These are phyloP conservation scores for Gallinago paraguaiae DNA, from an alignment of 2,113 vertebrate genomes.

Conservation along the genomic window DNA sequence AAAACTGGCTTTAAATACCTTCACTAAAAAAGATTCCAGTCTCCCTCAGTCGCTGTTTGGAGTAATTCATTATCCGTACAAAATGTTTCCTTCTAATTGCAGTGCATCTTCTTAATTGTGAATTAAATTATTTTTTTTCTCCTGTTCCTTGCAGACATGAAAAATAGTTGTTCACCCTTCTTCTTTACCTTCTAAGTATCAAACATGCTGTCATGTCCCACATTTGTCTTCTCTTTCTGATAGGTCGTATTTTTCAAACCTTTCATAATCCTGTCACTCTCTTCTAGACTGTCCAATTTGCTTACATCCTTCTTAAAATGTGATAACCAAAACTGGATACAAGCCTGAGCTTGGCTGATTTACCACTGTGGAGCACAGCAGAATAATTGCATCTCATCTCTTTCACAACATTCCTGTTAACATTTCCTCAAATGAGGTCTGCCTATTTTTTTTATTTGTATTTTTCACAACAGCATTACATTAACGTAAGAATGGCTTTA, in stretches of 20 bases:
- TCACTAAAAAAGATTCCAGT: background rate
- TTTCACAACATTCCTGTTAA: constrained; percentile 69
- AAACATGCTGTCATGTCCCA: constrained; percentile 48
- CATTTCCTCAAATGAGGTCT: constrained; percentile 63
- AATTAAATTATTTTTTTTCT: background rate
- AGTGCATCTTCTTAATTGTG: background rate
- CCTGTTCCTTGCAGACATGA: background rate
- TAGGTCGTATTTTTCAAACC: constrained; percentile 47
- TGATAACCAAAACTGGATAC: constrained; percentile 65
- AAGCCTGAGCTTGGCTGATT: constrained; percentile 62
- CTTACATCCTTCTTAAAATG: constrained; percentile 69
- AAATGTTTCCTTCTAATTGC: background rate
- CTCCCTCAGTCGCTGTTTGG: background rate
- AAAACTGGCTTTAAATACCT: background rate
- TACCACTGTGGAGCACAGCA: constrained; percentile 63
- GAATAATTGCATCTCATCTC: constrained; percentile 68
- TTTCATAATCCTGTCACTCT: constrained; percentile 67
- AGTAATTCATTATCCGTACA: background rate
- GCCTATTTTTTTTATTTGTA: constrained; percentile 59
- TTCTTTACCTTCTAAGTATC: constrained; percentile 31
- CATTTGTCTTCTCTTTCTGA: constrained; percentile 60
- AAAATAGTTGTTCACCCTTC: constrained; percentile 18
- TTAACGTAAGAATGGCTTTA: background rate
- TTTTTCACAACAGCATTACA: constrained; percentile 37
- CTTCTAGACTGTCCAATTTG: constrained; percentile 69